A percentile compares a stretch with the other conserved stretches of the same genome.
Evolutionary conservation across 2,888 invertebrate genomes (phyloP).

Genomic region (Nemapogon koenigi): DNA sequence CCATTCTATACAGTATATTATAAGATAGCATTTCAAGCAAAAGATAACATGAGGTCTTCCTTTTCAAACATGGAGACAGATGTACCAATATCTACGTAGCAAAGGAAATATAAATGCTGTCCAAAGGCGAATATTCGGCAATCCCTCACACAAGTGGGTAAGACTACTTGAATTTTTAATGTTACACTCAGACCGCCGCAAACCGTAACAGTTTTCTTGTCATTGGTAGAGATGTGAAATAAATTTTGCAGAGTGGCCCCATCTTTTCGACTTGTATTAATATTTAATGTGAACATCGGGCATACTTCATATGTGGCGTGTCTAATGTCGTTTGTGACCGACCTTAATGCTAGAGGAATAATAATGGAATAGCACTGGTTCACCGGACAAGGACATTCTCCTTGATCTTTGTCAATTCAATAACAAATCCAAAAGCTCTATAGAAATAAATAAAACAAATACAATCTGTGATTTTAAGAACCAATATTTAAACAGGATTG

Average conservation of each 20-base stretch:
- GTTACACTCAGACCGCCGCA: slow-evolving; percentile 65
- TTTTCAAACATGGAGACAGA: too few relatives aligned
- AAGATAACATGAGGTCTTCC: too few relatives aligned
- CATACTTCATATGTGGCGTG: slow-evolving; percentile 56
- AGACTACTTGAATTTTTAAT: slow-evolving; percentile 62
- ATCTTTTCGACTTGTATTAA: slow-evolving; percentile 63
- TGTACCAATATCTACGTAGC: slow-evolving; percentile 26
- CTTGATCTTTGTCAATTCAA: neutral
- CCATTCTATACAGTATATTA: too few relatives aligned
- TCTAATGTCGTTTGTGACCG: slow-evolving; percentile 44
- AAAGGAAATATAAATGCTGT: slow-evolving; percentile 63
- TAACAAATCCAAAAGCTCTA: too few relatives aligned
- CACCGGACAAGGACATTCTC: neutral
- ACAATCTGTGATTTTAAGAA: too few relatives aligned
- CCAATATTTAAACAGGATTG: too few relatives aligned
- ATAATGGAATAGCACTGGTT: neutral
- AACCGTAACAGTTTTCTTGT: slow-evolving; percentile 67
- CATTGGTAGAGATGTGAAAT: slow-evolving; percentile 63
- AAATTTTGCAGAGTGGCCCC: slow-evolving; percentile 66
- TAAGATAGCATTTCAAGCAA: too few relatives aligned
- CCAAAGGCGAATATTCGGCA: slow-evolving; percentile 60
- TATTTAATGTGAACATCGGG: slow-evolving; percentile 56
- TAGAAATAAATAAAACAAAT: too few relatives aligned
- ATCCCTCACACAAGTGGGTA: slow-evolving; percentile 66
- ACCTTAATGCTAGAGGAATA: neutral